Conservation (phyloP, 2,113 vertebrate species). For the Callospermophilus lateralis region DNA sequence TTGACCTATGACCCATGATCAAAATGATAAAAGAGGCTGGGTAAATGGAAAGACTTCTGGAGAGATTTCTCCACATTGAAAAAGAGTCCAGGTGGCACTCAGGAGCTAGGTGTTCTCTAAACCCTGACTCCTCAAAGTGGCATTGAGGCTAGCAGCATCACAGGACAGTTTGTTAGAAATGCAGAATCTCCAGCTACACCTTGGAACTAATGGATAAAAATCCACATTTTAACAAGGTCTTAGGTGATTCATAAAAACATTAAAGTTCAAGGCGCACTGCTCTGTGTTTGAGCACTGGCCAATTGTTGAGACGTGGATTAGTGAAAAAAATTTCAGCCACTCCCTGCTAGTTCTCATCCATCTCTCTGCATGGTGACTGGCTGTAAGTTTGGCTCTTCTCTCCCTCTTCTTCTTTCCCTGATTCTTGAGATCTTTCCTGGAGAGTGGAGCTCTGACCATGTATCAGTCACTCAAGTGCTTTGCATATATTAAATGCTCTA, state of each 20-base stretch:
- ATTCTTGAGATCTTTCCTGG: background rate
- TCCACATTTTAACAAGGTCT: background rate
- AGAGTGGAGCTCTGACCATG: background rate
- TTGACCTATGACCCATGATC: background rate
- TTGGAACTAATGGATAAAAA: background rate
- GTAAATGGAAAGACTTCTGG: background rate
- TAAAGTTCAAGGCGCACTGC: background rate
- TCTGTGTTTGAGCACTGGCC: background rate
- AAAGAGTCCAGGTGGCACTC: background rate
- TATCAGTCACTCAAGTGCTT: background rate
- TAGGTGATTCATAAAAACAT: background rate
- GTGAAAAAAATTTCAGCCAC: background rate
- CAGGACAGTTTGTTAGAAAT: background rate
- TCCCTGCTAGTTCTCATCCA: background rate
- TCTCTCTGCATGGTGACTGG: background rate
- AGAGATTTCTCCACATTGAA: background rate
- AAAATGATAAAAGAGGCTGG: slow-evolving; percentile 24
- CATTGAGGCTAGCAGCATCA: background rate
- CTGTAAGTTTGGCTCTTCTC: background rate
- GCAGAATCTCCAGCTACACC: background rate
- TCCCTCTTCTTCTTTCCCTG: background rate
- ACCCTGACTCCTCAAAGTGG: background rate
- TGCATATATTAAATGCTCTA: background rate
- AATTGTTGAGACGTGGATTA: background rate
- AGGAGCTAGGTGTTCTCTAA: background rate